Evolutionary conservation across 2,797 vertebrate genomes (phyloP).

Genomic region (Notolabrus celidotus): DNA sequence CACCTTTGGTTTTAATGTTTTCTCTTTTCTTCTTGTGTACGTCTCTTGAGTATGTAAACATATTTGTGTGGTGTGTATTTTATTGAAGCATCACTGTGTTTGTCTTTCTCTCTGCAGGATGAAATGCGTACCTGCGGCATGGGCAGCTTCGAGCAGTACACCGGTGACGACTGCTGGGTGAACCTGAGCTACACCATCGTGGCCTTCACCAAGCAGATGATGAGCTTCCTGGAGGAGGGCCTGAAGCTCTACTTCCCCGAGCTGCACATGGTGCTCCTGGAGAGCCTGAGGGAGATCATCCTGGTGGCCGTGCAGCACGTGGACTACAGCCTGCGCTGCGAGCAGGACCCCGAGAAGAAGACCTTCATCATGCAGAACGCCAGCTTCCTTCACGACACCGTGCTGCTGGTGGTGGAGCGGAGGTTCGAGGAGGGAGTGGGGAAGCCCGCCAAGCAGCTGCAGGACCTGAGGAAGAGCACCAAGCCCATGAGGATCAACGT

Average conservation of each 20-base stretch:
- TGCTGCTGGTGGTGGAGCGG: slow-evolving; percentile 95
- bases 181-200: slow-evolving; percentile 98
- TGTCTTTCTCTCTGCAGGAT: slow-evolving; percentile 75
- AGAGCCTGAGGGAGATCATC: slow-evolving; percentile 96
- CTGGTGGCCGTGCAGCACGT: slow-evolving; percentile 97
- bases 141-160: slow-evolving; percentile 92
- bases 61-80: background rate
- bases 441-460: slow-evolving; percentile 97
- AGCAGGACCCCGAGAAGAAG: slow-evolving; percentile 97
- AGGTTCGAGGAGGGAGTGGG: slow-evolving; percentile 96
- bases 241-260: slow-evolving; percentile 97
- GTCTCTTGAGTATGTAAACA: too few relatives aligned
- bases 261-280: slow-evolving; percentile 97
- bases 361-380: slow-evolving; percentile 94
- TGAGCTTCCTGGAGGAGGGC: slow-evolving; percentile 97
- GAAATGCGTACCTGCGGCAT: slow-evolving; percentile 95
- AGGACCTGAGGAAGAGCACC: slow-evolving; percentile 94
- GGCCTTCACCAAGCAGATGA: slow-evolving; percentile 99
- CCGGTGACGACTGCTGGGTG: slow-evolving; percentile 98
- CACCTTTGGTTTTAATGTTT: background rate
- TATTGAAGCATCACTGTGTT: background rate
- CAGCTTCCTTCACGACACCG: slow-evolving; percentile 95
- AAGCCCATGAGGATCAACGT: slow-evolving; percentile 92
- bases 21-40: too few relatives aligned
- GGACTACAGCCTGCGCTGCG: slow-evolving; percentile 97